Conservation (phyloP, 2,113 vertebrate species). For the Gobio gobio region DNA sequence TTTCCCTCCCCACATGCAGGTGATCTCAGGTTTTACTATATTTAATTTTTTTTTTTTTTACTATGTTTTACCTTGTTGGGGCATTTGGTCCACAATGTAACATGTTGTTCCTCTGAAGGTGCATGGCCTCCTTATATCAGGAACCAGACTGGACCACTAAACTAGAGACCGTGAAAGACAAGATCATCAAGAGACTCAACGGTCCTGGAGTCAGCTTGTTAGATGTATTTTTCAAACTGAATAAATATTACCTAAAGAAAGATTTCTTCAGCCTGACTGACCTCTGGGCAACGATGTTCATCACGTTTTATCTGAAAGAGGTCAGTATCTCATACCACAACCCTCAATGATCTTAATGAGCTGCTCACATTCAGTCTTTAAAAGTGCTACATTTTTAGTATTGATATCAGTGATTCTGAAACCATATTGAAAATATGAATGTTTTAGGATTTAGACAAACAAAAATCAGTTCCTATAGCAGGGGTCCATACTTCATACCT, state of each 20-base stretch:
- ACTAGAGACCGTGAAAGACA: constrained; percentile 5
- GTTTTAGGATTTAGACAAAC: too few species aligned
- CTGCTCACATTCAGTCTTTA: neutral
- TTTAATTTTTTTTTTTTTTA: too few species aligned
- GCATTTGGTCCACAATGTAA: too few species aligned
- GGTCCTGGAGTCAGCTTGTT: neutral
- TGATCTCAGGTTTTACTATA: too few species aligned
- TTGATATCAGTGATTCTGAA: neutral
- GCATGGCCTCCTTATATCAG: constrained; percentile 37
- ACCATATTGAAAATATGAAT: neutral
- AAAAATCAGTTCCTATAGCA: too few species aligned
- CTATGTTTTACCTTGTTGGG: too few species aligned
- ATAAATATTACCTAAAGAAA: neutral
- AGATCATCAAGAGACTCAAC: neutral
- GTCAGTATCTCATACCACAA: neutral
- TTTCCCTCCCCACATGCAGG: too few species aligned
- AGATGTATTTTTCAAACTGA: neutral
- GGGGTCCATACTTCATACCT: too few species aligned
- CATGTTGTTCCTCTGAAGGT: constrained; percentile 27
- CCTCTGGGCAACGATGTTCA: neutral
- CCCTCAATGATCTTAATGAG: neutral
- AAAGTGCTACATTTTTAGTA: neutral
- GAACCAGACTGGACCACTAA: constrained; percentile 27
- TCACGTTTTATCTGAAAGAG: constrained; percentile 16
- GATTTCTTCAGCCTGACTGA: constrained; percentile 33